Evolutionary conservation across 1,140 invertebrate species (phyloP).

Genomic region (Drosophila rhopaloa): DNA sequence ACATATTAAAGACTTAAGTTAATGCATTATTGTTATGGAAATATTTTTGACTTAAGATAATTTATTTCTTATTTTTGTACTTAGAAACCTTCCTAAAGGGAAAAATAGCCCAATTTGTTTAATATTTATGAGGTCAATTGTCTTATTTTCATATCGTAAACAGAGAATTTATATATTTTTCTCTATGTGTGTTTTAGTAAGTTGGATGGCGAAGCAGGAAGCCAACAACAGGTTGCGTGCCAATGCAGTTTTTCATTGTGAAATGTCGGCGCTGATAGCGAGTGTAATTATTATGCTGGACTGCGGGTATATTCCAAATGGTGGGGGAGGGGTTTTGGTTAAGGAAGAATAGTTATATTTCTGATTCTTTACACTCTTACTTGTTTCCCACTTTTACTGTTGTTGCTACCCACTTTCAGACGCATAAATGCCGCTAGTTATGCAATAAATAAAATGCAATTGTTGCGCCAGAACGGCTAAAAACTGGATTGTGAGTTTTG

Average conservation of each 20-base stretch:
- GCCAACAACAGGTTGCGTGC: constrained; percentile 71
- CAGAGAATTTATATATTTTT: background rate
- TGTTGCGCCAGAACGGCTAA: constrained; percentile 45
- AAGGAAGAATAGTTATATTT: constrained; percentile 18
- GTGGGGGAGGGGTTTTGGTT: background rate
- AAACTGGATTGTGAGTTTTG: background rate
- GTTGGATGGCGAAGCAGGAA: constrained; percentile 5
- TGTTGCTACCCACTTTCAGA: constrained; percentile 20
- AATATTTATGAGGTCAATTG: too few relatives aligned
- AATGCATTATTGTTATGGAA: background rate
- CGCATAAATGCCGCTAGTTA: constrained; percentile 74
- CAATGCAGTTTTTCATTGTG: constrained; percentile 72
- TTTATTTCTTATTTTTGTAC: too few relatives aligned
- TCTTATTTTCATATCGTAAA: background rate
- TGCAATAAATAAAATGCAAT: constrained; percentile 81
- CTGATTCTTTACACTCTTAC: constrained; percentile 11
- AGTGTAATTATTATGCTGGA: constrained; percentile 76
- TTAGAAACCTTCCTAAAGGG: too few relatives aligned
- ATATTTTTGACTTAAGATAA: too few relatives aligned
- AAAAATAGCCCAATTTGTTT: too few relatives aligned
- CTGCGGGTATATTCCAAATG: constrained; percentile 31
- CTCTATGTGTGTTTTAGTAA: background rate
- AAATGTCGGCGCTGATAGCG: constrained; percentile 73
- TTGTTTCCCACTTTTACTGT: constrained; percentile 13
- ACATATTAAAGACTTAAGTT: background rate